phyloP scores from a whole-genome alignment of 1,140 invertebrate species.

The Eurytemora carolleeae region DNA sequence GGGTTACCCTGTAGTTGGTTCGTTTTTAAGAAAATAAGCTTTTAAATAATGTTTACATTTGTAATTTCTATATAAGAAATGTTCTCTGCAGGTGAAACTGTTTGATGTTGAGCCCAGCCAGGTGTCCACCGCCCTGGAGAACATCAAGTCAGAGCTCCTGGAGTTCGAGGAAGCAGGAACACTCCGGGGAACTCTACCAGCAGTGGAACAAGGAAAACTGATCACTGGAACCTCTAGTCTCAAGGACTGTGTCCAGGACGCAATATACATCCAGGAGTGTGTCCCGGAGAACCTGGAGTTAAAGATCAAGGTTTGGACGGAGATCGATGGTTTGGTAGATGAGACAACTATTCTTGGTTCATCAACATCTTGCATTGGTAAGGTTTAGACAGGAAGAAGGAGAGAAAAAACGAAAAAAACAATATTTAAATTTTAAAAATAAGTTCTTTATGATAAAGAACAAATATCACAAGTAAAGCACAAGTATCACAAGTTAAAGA shows the following conservation, averaged over 20 bases:
- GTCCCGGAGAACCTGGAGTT: conserved; percentile 68
- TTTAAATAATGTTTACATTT: no score
- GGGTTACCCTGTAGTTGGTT: no score
- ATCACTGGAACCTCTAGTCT: conserved; percentile 40
- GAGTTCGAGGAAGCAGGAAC: conserved; percentile 45
- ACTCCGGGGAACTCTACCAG: conserved; percentile 37
- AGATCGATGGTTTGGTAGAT: conserved; percentile 48
- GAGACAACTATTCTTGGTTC: conserved; percentile 21
- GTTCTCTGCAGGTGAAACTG: no score
- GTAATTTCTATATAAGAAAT: no score
- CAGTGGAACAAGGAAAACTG: conserved; percentile 9
- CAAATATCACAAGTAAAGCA: no score
- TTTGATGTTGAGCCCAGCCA: conserved; percentile 2
- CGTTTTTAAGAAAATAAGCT: no score
- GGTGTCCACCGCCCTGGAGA: conserved; percentile 35
- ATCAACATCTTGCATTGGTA: conserved; percentile 5
- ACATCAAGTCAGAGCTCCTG: conserved; percentile 49
- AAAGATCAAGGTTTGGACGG: conserved; percentile 55
- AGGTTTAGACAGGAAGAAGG: no score
- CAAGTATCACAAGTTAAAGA: no score
- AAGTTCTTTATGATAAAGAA: no score
- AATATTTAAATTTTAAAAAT: no score
- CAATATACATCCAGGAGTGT: conserved; percentile 41
- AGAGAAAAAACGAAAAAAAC: no score
- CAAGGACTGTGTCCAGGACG: conserved; percentile 32